These are phyloP conservation scores for Hylaeus volcanicus DNA, from an alignment of 1,140 invertebrate genomes.

Conservation along the genomic window DNA sequence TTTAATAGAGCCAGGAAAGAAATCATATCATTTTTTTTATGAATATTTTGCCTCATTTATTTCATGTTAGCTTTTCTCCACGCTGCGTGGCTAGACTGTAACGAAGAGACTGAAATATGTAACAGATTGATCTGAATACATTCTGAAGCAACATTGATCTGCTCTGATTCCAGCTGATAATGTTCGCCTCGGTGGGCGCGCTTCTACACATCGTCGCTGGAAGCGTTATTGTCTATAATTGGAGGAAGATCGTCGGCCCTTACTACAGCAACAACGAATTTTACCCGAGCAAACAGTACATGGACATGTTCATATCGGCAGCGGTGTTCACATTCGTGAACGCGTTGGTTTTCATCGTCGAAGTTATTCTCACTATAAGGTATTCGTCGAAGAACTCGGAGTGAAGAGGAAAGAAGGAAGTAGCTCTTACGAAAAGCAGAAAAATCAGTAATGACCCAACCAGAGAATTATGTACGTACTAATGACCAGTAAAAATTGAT, in stretches of 20 bases:
- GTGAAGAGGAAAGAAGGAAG: neutral
- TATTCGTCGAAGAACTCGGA: conserved; percentile 49
- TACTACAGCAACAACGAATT: conserved; percentile 78
- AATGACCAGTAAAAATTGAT: no score
- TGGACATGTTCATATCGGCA: conserved; percentile 83
- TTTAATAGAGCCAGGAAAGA: no score
- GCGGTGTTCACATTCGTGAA: conserved; percentile 82
- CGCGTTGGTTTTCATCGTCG: conserved; percentile 79
- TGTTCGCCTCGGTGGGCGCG: conserved; percentile 84
- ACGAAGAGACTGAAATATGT: neutral
- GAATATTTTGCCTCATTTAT: neutral
- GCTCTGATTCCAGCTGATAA: conserved; percentile 77
- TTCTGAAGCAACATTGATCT: conserved; percentile 16
- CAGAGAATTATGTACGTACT: no score
- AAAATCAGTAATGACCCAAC: no score
- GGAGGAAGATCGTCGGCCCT: conserved; percentile 74
- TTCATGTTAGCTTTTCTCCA: neutral
- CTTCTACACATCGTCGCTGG: conserved; percentile 84
- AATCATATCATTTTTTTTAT: no score
- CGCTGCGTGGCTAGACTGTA: neutral
- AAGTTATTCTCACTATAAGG: conserved; percentile 81
- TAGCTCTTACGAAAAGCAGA: no score
- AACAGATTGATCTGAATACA: neutral
- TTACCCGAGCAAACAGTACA: conserved; percentile 82
- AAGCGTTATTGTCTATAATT: conserved; percentile 83